phyloP scores from a whole-genome alignment of 2,888 invertebrate species.

The Drosophila infuscata region DNA sequence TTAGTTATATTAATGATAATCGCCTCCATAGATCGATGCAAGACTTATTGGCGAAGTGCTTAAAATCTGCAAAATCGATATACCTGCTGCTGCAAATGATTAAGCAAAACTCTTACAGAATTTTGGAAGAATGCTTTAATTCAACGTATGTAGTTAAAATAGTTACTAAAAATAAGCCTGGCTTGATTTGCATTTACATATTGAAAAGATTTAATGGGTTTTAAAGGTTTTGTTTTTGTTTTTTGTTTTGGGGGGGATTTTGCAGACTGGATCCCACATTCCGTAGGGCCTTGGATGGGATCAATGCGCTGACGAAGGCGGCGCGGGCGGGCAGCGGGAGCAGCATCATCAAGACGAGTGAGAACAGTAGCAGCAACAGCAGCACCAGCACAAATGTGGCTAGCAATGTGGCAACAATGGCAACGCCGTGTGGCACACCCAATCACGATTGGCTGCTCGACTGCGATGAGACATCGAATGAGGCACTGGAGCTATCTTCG shows the following conservation, averaged over 20 bases:
- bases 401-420: constrained; percentile 59
- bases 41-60: not conserved
- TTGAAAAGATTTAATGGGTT: not conserved
- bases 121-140: not conserved
- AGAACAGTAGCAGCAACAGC: constrained; percentile 30
- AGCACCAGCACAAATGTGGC: constrained; percentile 39
- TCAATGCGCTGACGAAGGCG: constrained; percentile 81
- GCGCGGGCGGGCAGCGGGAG: constrained; percentile 42
- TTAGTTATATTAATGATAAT: not conserved
- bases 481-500: constrained; percentile 82
- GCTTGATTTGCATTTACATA: not conserved
- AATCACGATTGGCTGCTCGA: constrained; percentile 82
- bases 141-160: not conserved
- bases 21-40: not conserved
- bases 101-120: no score
- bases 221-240: not conserved
- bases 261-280: constrained; percentile 82
- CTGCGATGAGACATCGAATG: constrained; percentile 82
- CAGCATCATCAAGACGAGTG: constrained; percentile 15
- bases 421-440: constrained; percentile 46
- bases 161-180: not conserved
- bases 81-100: not conserved
- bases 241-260: not conserved
- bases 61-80: not conserved
- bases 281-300: constrained; percentile 81